Conservation (phyloP, 2,797 vertebrate genomes). For the Poeciliopsis gracilis region DNA sequence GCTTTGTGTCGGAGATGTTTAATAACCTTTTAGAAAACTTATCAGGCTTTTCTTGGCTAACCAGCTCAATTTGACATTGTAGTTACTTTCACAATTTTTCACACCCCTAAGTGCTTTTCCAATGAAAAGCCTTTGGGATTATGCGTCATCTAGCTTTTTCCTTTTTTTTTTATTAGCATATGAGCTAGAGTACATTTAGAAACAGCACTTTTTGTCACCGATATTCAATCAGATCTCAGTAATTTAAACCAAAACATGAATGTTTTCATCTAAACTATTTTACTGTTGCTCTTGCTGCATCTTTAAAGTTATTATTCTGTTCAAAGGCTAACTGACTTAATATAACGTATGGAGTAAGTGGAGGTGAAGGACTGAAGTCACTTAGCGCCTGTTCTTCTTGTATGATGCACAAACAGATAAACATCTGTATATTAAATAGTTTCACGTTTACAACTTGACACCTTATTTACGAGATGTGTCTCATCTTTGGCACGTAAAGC, state of each 20-base stretch:
- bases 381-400: not conserved
- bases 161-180: not conserved
- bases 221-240: not conserved
- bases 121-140: not conserved
- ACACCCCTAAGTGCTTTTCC: not conserved
- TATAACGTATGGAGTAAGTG: not conserved
- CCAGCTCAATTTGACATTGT: not conserved
- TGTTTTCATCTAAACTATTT: not conserved
- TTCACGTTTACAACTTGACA: no score
- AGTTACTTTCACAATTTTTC: not conserved
- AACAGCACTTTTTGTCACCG: not conserved
- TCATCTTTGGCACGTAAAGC: not conserved
- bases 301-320: not conserved
- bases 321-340: no score
- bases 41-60: slow-evolving; percentile 13
- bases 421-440: not conserved
- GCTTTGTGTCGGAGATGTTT: slow-evolving; percentile 10
- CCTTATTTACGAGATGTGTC: not conserved
- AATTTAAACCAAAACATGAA: not conserved
- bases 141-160: not conserved
- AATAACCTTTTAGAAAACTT: slow-evolving; percentile 7
- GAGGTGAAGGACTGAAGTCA: not conserved
- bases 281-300: not conserved
- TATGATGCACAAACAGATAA: not conserved
- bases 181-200: not conserved